phyloP scores from a whole-genome alignment of 2,888 invertebrate species.

The Caenorhabditis wallacei region DNA sequence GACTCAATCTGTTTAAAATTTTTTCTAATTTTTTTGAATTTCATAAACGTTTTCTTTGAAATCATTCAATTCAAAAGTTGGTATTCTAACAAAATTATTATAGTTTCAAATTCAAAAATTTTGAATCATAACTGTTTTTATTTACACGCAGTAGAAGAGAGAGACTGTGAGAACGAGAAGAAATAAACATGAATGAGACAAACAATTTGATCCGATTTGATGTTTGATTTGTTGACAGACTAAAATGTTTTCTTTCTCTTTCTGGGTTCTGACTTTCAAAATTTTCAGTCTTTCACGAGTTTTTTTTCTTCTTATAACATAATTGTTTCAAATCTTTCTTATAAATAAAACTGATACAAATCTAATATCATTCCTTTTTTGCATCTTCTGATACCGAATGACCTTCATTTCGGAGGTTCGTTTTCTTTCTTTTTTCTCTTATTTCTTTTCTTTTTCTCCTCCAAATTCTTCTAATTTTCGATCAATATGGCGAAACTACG shows the following conservation, averaged over 20 bases:
- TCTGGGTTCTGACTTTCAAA: not conserved
- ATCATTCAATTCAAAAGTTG: no score
- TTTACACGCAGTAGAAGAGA: no score
- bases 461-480: not conserved
- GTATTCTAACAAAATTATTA: no score
- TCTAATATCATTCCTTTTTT: not conserved
- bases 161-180: no score
- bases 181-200: not conserved
- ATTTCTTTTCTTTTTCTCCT: not conserved
- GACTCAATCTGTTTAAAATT: constrained; percentile 72
- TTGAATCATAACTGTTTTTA: no score
- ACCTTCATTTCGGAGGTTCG: constrained; percentile 12
- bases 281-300: not conserved
- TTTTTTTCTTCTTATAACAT: not conserved
- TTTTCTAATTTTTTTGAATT: not conserved
- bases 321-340: not conserved
- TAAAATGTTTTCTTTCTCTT: not conserved
- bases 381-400: constrained; percentile 10
- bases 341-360: no score
- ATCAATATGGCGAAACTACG: constrained; percentile 44
- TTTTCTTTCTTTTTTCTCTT: not conserved
- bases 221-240: constrained; percentile 8
- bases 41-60: not conserved
- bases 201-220: not conserved
- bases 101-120: not conserved